phyloP scores from a whole-genome alignment of 2,888 invertebrate genomes.

The Germaria angustata region DNA sequence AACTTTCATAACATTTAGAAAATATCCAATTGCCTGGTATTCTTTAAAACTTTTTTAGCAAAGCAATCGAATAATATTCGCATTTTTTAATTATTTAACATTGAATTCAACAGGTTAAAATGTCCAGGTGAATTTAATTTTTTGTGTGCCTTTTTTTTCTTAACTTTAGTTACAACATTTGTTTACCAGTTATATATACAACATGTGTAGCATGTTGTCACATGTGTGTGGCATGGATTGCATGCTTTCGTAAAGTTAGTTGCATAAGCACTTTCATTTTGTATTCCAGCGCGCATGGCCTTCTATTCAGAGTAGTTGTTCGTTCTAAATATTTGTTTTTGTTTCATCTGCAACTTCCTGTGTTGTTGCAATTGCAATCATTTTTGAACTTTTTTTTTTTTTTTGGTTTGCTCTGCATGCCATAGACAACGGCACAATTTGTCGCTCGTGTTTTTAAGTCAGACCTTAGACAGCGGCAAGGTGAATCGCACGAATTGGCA shows the following conservation, averaged over 20 bases:
- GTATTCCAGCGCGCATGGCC: constrained; percentile 54
- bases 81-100: constrained; percentile 12
- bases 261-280: constrained; percentile 65
- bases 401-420: neutral
- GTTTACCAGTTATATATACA: constrained; percentile 23
- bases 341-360: constrained; percentile 60
- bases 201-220: constrained; percentile 4
- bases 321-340: constrained; percentile 62
- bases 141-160: neutral
- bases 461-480: constrained; percentile 49
- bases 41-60: no score
- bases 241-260: constrained; percentile 30
- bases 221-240: neutral
- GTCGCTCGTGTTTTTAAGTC: constrained; percentile 17
- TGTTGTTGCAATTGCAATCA: constrained; percentile 52
- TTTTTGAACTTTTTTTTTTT: constrained; percentile 16
- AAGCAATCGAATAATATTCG: neutral
- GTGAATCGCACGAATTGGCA: constrained; percentile 49
- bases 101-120: constrained; percentile 58
- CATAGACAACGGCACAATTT: constrained; percentile 56
- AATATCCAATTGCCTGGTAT: no score
- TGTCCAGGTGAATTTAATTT: constrained; percentile 45
- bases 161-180: constrained; percentile 22
- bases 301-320: constrained; percentile 32
- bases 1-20: no score